Conservation (phyloP, 2,888 invertebrate species). For the Melanotus villosus region DNA sequence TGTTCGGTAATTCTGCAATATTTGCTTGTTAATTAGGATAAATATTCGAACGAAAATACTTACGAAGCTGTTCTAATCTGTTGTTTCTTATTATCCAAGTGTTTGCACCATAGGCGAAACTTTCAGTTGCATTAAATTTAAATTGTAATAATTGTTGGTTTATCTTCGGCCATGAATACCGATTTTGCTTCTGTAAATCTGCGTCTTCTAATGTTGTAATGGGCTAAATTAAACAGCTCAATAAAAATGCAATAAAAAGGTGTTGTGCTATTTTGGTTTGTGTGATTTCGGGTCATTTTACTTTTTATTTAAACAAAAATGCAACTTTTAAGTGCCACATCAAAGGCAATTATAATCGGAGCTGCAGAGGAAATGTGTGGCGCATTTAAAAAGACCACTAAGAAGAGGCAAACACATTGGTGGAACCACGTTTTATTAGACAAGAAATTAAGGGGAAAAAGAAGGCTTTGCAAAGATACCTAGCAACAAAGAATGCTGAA, state of each 20-base stretch:
- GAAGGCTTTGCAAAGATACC: too few species aligned
- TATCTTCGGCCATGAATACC: slow-evolving; percentile 44
- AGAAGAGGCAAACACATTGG: too few species aligned
- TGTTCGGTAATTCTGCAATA: slow-evolving; percentile 61
- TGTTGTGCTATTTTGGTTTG: too few species aligned
- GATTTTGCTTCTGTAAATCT: slow-evolving; percentile 36
- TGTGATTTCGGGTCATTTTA: too few species aligned
- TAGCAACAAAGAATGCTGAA: too few species aligned
- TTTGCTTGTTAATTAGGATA: slow-evolving; percentile 5
- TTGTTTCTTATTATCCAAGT: slow-evolving; percentile 55
- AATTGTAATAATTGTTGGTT: slow-evolving; percentile 14
- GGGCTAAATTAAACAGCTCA: slow-evolving; percentile 22
- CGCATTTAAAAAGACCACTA: too few species aligned
- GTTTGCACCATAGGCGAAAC: slow-evolving; percentile 50
- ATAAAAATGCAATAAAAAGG: too few species aligned
- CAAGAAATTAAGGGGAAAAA: too few species aligned
- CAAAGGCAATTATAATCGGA: too few species aligned
- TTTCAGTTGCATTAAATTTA: slow-evolving; percentile 39
- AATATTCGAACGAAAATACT: slow-evolving; percentile 30
- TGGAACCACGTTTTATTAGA: too few species aligned
- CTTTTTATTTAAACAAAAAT: background rate
- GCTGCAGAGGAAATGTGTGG: too few species aligned
- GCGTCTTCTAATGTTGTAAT: slow-evolving; percentile 43
- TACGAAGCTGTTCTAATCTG: slow-evolving; percentile 55
- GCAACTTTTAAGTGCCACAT: background rate